Base-by-base conservation (phyloP, 2,113 vertebrate species). In the Perca flavescens region DNA sequence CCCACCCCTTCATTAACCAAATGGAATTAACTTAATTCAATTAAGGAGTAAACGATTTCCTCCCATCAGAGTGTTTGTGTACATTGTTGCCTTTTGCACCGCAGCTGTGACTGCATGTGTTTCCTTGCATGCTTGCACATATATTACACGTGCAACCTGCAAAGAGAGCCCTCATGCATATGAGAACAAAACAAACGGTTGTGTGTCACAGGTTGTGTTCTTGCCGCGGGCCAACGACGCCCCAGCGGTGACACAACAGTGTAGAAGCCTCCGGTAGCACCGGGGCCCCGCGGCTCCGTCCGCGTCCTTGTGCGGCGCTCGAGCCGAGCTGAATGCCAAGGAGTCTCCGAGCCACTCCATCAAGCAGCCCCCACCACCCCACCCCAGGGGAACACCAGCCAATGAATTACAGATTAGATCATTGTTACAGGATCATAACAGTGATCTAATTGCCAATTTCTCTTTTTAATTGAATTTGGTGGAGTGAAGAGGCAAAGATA, bases 391-490 rank as follows among this genome's bases (percentile, higher is more conserved):
- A 92, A 57, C 83, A 74, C 53, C 90, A 93, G 93, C 93, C 94
- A 94, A 95, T 95, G 94, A 95, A 95, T 96, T 93, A 95, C 92
- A 93, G 94, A 95, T 95, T 94, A 95, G 94, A 94, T 96, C 91
- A 94, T 95, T 94, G 95, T 96, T 95, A 93, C 92, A 92, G 91
- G 93, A 95, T 96, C 95, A 96, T 94, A 94, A 95, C 93, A 87
- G 90, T 91, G 82, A 88, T 94, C 95, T 95, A 96, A 96, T 96
- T 94, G 94, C 89, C 93, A 95, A 95, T 95, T 95, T 95, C 94
- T 94, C 92, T 92, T 93, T 95, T 95, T 96, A 96, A 96, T 95
- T 95, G 95, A 96, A 96, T 96, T 93, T 94, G 91, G 92, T 94
- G 93, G 88, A 95, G 93, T 95, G 94, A 92, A 85, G 93, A 95